Percentiles rank a stretch among this genome's conserved stretches.
These are phyloP conservation scores for Erethizon dorsatum DNA, from an alignment of 2,797 vertebrate species.

Conservation along the genomic window DNA sequence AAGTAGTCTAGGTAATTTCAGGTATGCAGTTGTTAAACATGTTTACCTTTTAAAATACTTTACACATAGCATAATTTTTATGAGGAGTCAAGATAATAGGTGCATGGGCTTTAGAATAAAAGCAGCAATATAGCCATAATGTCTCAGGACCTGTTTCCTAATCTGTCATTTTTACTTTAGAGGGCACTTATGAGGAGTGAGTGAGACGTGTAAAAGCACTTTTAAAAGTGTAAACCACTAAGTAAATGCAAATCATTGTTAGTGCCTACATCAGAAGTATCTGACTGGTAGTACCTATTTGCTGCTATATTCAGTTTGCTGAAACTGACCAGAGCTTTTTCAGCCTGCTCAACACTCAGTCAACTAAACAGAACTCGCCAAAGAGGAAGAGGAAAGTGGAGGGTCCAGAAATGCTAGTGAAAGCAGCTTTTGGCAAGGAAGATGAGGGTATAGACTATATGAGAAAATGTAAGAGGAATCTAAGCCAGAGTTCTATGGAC, in stretches of 20 bases:
- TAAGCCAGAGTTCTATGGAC: not conserved
- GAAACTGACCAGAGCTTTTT: constrained; percentile 48
- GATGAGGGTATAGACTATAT: constrained; percentile 35
- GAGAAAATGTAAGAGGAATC: constrained; percentile 34
- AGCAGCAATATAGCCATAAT: constrained; percentile 32
- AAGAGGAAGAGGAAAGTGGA: not conserved
- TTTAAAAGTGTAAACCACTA: constrained; percentile 63
- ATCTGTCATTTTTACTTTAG: constrained; percentile 45
- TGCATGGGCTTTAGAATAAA: constrained; percentile 52
- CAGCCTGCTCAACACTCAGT: constrained; percentile 32
- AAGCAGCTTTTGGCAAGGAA: constrained; percentile 57
- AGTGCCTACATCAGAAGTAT: constrained; percentile 50
- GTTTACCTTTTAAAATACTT: constrained; percentile 41
- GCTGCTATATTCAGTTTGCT: constrained; percentile 57
- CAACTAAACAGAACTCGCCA: constrained; percentile 59
- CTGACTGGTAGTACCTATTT: not conserved
- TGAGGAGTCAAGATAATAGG: constrained; percentile 46
- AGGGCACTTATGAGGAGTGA: constrained; percentile 20
- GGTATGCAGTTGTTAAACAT: constrained; percentile 33
- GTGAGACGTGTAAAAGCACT: constrained; percentile 40
- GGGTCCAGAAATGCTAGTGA: constrained; percentile 68
- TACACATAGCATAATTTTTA: constrained; percentile 17
- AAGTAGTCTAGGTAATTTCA: constrained; percentile 59
- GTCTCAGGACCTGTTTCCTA: constrained; percentile 61
- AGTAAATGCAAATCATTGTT: constrained; percentile 57